Conservation (phyloP, 2,113 vertebrate genomes). For the Oreochromis spilurus region DNA sequence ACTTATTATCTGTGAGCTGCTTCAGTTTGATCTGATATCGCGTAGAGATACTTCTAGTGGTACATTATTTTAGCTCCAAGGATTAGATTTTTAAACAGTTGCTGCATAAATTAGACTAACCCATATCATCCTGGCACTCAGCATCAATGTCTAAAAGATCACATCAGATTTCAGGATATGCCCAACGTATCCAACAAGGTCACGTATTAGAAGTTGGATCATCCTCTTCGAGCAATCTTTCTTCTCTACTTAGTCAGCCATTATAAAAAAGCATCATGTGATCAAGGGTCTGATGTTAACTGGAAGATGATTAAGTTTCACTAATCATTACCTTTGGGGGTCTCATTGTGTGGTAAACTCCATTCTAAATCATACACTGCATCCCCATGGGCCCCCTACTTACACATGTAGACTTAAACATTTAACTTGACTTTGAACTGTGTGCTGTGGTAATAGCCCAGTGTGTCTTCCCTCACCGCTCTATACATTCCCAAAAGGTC, state of each 20-base stretch:
- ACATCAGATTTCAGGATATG: constrained; percentile 11
- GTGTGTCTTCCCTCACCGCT: neutral
- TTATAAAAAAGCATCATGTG: neutral
- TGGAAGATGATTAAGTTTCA: constrained; percentile 15
- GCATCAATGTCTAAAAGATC: constrained; percentile 26
- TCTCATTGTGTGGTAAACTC: neutral
- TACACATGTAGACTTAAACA: neutral
- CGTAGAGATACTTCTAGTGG: neutral
- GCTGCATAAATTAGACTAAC: neutral
- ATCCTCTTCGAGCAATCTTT: neutral
- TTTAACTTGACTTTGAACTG: constrained; percentile 5
- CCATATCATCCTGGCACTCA: neutral
- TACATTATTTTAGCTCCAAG: neutral
- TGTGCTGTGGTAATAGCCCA: constrained; percentile 5
- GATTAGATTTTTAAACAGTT: neutral
- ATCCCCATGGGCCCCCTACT: neutral
- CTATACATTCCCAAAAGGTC: constrained; percentile 15
- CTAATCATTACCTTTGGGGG: neutral
- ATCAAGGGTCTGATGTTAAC: constrained; percentile 17
- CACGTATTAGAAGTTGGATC: constrained; percentile 11
- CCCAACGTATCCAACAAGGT: neutral
- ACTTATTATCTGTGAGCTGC: neutral
- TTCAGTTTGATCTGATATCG: neutral
- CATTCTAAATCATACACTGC: neutral
- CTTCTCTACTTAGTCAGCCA: neutral